Evolutionary conservation across 2,113 vertebrate species (phyloP).

Genomic region (Okapia johnstoni): DNA sequence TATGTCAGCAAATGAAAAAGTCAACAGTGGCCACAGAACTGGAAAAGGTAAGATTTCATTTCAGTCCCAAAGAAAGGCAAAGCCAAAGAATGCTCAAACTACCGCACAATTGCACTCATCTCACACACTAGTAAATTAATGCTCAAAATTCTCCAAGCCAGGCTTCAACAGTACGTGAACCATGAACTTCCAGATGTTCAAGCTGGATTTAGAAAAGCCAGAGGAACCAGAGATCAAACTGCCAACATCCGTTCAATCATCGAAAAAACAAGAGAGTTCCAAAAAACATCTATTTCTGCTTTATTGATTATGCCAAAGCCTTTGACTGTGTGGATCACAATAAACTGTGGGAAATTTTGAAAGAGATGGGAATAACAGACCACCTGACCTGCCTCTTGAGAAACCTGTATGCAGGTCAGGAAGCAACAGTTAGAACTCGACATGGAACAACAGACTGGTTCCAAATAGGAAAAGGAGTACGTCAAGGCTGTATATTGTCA

Average conservation of each 20-base stretch:
- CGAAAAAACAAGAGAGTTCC: neutral
- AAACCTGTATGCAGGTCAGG: neutral
- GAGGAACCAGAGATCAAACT: neutral
- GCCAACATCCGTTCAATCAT: neutral
- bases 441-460: neutral
- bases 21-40: neutral
- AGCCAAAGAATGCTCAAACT: neutral
- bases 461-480: neutral
- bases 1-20: neutral
- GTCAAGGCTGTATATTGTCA: neutral
- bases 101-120: neutral
- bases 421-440: neutral
- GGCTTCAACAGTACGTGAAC: neutral
- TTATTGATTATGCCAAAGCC: neutral
- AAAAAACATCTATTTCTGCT: neutral
- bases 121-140: neutral
- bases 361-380: neutral
- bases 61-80: neutral
- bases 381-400: neutral
- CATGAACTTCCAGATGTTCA: neutral
- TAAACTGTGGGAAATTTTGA: neutral
- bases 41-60: neutral
- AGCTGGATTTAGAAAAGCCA: neutral
- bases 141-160: neutral
- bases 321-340: neutral